Conservation (phyloP, 2,113 vertebrate genomes). For the Chiloscyllium plagiosum region DNA sequence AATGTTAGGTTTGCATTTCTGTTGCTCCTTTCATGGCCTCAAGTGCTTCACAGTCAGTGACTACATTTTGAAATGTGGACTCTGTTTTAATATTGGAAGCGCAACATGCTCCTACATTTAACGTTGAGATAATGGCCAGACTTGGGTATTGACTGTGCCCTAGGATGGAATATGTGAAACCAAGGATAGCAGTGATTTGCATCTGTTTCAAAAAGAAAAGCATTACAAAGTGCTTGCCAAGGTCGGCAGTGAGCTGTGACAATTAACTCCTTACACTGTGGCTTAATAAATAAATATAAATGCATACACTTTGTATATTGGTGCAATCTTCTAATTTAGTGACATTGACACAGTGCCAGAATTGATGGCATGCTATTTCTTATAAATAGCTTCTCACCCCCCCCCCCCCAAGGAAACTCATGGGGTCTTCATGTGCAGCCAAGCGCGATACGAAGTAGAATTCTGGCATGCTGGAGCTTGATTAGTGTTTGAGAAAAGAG, state of each 20-base stretch:
- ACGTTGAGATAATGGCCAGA: not conserved
- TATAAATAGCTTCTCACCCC: constrained; percentile 37
- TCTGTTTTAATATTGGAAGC: not conserved
- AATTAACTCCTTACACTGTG: not conserved
- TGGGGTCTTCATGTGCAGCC: constrained; percentile 44
- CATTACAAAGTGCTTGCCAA: not conserved
- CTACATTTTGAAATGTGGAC: not conserved
- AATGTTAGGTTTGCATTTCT: not conserved
- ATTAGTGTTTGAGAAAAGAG: not conserved
- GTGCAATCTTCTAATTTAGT: not conserved
- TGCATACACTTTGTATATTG: not conserved
- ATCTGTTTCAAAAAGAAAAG: not conserved
- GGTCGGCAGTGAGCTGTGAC: not conserved
- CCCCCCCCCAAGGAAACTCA: constrained; percentile 42
- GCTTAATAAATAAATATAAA: no score
- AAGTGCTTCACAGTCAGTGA: not conserved
- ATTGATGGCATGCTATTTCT: constrained; percentile 38
- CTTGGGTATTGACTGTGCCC: no score
- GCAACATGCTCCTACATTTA: not conserved
- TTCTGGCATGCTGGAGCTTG: not conserved
- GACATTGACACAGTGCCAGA: constrained; percentile 16
- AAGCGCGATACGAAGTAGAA: constrained; percentile 40
- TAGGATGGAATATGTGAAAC: not conserved
- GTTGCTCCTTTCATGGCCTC: not conserved
- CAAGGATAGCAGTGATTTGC: not conserved